Conservation (phyloP, 2,113 vertebrate species). For the Heliornis fulica region DNA sequence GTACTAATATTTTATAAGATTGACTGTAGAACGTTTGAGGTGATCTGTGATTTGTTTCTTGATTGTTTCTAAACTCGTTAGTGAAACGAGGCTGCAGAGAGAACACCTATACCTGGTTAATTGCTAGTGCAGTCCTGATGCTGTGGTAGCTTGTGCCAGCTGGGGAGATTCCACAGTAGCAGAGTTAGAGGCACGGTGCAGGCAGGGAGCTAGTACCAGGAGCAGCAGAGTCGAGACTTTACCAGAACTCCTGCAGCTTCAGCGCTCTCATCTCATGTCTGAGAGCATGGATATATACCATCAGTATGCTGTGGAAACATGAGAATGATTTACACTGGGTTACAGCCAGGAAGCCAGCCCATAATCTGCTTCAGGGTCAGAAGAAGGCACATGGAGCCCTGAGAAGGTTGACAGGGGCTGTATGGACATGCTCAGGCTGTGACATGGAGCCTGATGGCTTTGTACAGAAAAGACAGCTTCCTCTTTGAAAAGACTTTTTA, state of each 20-base stretch:
- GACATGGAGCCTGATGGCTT: fast-evolving
- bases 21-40: background rate
- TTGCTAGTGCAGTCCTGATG: background rate
- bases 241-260: background rate
- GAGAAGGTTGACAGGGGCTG: fast-evolving
- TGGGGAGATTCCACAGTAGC: background rate
- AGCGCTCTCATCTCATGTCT: background rate
- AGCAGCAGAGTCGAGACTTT: background rate
- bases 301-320: background rate
- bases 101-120: background rate
- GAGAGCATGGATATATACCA: background rate
- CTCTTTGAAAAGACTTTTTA: background rate
- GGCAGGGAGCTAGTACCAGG: background rate
- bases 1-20: background rate
- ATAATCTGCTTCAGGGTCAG: background rate
- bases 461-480: background rate
- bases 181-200: background rate
- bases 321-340: fast-evolving
- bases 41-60: background rate
- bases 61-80: background rate
- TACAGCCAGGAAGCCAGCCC: background rate
- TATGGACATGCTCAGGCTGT: fast-evolving
- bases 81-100: background rate
- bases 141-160: background rate
- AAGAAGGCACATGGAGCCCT: fast-evolving